A percentile compares a stretch with the other conserved stretches of the same genome.
Conservation (phyloP, 1,140 invertebrate species). For the Ostrea denselamellosa region DNA sequence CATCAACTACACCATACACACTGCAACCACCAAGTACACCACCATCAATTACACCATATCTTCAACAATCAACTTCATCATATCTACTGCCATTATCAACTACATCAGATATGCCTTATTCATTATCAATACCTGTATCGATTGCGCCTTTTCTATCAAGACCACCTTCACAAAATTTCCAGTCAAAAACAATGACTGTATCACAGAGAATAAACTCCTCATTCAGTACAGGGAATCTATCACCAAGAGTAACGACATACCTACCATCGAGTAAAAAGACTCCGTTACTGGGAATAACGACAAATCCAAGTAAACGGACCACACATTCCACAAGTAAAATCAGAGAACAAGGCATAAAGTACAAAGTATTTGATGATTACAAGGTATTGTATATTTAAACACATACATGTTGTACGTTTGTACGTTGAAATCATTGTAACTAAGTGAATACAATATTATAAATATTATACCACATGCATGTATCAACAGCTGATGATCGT, state of each 20-base stretch:
- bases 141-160: background rate
- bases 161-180: background rate
- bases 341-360: background rate
- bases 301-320: background rate
- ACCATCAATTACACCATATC: no score
- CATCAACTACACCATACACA: background rate
- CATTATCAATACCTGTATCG: background rate
- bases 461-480: no score
- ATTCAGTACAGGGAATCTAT: background rate
- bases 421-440: no score
- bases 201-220: background rate
- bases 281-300: no score
- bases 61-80: no score
- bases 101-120: background rate
- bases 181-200: background rate
- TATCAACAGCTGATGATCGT: no score
- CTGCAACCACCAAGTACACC: no score
- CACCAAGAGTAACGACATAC: background rate
- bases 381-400: background rate
- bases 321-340: background rate
- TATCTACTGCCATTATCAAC: background rate
- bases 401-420: no score
- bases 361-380: background rate
- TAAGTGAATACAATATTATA: no score
- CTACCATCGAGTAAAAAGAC: no score